phyloP scores from a whole-genome alignment of 2,888 invertebrate genomes.

The Cheilosia pagana region DNA sequence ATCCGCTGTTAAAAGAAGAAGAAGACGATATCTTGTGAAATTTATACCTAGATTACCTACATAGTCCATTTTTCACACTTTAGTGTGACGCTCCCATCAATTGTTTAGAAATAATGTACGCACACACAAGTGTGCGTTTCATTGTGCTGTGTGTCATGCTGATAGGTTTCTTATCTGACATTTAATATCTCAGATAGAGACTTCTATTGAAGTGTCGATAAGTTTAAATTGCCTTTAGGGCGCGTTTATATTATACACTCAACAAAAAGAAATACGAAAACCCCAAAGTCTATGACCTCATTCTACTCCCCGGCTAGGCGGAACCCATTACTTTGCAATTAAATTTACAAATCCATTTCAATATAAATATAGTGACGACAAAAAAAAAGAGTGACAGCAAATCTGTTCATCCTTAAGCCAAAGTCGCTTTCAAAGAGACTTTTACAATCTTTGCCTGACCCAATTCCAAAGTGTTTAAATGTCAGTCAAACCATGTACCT shows the following conservation, averaged over 20 bases:
- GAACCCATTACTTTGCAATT: conserved; percentile 20
- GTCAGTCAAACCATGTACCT: conserved; percentile 62
- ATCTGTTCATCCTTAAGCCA: conserved; percentile 57
- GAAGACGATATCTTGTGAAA: conserved; percentile 18
- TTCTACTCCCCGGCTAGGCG: conserved; percentile 2
- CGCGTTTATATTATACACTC: neutral
- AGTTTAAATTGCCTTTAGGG: conserved; percentile 39
- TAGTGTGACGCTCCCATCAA: conserved; percentile 16
- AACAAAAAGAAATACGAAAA: neutral
- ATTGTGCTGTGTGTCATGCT: conserved; percentile 19
- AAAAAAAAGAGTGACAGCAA: conserved; percentile 28
- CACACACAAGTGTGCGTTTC: neutral
- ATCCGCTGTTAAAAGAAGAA: conserved; percentile 22
- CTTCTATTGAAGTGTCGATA: conserved; percentile 43
- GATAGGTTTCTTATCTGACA: conserved; percentile 46
- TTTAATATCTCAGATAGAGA: conserved; percentile 36
- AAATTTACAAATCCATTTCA: conserved; percentile 24
- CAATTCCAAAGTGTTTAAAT: conserved; percentile 67
- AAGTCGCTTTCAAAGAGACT: conserved; percentile 49
- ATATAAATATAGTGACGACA: conserved; percentile 7
- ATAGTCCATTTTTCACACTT: conserved; percentile 6
- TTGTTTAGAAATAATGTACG: neutral
- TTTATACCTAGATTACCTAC: neutral
- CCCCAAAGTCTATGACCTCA: conserved; percentile 38
- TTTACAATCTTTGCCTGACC: conserved; percentile 60